A percentile compares a stretch with the other conserved stretches of the same genome.
phyloP scores from a whole-genome alignment of 2,888 invertebrate species.

The Micropterix aruncella region DNA sequence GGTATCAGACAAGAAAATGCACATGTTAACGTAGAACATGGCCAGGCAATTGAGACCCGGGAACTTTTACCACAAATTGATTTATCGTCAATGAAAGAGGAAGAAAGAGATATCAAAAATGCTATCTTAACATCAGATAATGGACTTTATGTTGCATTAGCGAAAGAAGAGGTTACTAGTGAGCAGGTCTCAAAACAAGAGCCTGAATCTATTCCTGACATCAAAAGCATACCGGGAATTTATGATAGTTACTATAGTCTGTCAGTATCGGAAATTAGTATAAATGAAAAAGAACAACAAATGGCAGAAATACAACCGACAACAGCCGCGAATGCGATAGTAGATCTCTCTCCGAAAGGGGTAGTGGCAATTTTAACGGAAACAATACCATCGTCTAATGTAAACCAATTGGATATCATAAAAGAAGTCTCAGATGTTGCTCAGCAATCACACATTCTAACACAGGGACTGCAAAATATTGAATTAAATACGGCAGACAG shows the following conservation, averaged over 20 bases:
- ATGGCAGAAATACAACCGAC: constrained; percentile 24
- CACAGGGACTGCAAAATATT: constrained; percentile 30
- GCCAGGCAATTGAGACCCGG: constrained; percentile 29
- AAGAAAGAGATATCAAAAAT: constrained; percentile 14
- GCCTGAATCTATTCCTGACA: constrained; percentile 21
- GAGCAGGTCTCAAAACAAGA: constrained; percentile 40
- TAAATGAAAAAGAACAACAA: constrained; percentile 38
- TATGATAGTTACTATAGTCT: constrained; percentile 34
- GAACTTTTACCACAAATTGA: constrained; percentile 20
- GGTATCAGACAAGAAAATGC: constrained; percentile 17
- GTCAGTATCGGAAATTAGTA: constrained; percentile 36
- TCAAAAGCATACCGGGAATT: constrained; percentile 26
- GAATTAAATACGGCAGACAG: constrained; percentile 36
- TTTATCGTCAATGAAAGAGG: constrained; percentile 11
- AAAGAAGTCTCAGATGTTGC: constrained; percentile 17
- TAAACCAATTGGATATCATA: constrained; percentile 20
- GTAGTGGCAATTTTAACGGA: constrained; percentile 28
- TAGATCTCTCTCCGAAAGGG: constrained; percentile 14
- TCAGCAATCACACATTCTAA: constrained; percentile 21
- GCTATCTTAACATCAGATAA: constrained; percentile 24
- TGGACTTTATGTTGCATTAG: constrained; percentile 29
- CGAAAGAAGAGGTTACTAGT: constrained; percentile 27
- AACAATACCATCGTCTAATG: constrained; percentile 22
- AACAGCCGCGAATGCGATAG: not conserved
- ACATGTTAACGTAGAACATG: constrained; percentile 22